Base-by-base conservation (phyloP, 2,888 invertebrate genomes). In the Neocrepidodera transversa region DNA sequence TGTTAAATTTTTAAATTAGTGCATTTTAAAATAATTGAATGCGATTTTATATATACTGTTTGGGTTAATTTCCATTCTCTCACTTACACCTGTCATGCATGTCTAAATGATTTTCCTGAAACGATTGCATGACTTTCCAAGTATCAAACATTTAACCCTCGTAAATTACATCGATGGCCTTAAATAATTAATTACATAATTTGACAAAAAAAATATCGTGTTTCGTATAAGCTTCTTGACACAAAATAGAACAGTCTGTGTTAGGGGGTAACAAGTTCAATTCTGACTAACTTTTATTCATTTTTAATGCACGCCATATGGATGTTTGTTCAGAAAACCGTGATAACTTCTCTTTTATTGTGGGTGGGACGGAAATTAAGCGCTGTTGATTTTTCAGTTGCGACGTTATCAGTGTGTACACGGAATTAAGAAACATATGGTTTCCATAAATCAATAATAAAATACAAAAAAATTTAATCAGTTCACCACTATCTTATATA, bases 181-280 rank as follows among this genome's bases (percentile, higher is more conserved):
- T 71, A 74, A 76, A 77, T 78, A 74, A 77, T 76, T 75, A 74
- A 78, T 75, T 68, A 67, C 68, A 68, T 74, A 76, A 78, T 78
- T 76, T 73, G 72, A 74, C 68, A 70, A 70, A 65, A 69, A n/a
- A 71, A 69, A 71, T 70, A 66, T 68, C 71, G 72, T 72, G 73
- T 68, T 66, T 63, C 63, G 61, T 67, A n/a, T n/a, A 70, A 70
- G 67, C 62, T 64, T 69, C 69, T 66, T 63, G 64, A 58, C 61
- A 58, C 60, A 62, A 67, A 62, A 60, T 60, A 58, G 60, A 61
- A 64, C 50, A 42, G 36, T 30, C 45, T 58, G 47, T 47, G 54
- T 58, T 43, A 43, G n/a, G 52, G 52, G 42, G 43, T 53, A 43
- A 43, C 30, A 10, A 32, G 30, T 43, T 43, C 42, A 6, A 10